Evolutionary conservation across 2,888 invertebrate genomes (phyloP).

Genomic region (Priocnemis perturbator): DNA sequence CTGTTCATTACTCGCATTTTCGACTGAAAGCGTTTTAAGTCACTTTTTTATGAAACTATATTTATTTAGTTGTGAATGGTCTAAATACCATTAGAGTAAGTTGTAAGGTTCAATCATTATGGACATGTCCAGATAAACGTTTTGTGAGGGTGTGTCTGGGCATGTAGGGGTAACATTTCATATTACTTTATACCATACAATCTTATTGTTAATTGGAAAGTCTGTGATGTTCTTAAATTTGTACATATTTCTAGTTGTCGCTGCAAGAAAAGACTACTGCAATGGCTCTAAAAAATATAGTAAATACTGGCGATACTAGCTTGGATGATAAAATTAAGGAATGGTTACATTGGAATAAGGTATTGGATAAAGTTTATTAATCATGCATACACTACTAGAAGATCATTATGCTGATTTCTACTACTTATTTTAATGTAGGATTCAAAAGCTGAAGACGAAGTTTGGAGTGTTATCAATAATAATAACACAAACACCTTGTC

Average conservation of each 20-base stretch:
- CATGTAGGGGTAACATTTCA: too few species aligned
- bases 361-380: conserved; percentile 57
- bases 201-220: too few species aligned
- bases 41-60: too few species aligned
- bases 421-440: conserved; percentile 76
- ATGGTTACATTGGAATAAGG: conserved; percentile 87
- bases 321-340: conserved; percentile 82
- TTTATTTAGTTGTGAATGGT: too few species aligned
- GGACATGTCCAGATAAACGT: too few species aligned
- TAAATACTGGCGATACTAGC: conserved; percentile 77
- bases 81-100: too few species aligned
- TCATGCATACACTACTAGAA: neutral
- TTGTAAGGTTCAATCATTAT: too few species aligned
- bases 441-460: conserved; percentile 80
- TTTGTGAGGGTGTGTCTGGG: too few species aligned
- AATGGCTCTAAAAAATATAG: conserved; percentile 37
- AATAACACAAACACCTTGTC: conserved; percentile 79
- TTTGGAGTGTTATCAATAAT: conserved; percentile 78
- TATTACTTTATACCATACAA: too few species aligned
- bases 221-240: too few species aligned
- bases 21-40: too few species aligned
- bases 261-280: conserved; percentile 1
- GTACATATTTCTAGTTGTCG: neutral
- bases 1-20: too few species aligned
- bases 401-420: neutral